Percentiles rank a stretch among this genome's conserved stretches.
Conservation (phyloP, 2,797 vertebrate genomes). For the Onychomys leucogaster region DNA sequence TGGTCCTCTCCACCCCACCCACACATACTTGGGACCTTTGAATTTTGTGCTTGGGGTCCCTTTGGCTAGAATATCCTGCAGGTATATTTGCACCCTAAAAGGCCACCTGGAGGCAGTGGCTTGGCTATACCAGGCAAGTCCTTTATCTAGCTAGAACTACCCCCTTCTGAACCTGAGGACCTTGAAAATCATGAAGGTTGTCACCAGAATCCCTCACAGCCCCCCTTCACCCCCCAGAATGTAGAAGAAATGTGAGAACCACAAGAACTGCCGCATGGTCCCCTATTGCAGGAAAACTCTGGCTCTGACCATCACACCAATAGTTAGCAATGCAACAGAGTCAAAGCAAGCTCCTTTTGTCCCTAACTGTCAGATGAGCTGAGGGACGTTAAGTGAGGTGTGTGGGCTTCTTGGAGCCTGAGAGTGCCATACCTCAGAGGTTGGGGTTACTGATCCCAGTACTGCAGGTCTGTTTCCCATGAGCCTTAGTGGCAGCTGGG, state of each 20-base stretch:
- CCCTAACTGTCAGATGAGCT: fast-evolving
- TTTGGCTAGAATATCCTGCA: background rate
- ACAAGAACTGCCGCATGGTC: background rate
- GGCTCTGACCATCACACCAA: background rate
- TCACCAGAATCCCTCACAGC: background rate
- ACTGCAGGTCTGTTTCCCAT: background rate
- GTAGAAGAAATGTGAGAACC: background rate
- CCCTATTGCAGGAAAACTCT: background rate
- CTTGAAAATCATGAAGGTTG: background rate
- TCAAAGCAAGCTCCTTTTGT: background rate
- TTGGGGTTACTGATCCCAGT: too few relatives aligned
- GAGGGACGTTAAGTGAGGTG: background rate
- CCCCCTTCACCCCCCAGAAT: too few relatives aligned
- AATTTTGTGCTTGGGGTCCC: background rate
- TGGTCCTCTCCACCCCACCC: fast-evolving
- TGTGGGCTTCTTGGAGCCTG: background rate
- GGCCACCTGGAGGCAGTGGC: background rate
- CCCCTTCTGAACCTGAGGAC: background rate
- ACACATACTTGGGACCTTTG: background rate
- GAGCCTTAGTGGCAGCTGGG: background rate
- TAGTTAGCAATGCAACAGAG: background rate
- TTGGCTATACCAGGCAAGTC: background rate
- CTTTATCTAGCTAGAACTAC: background rate
- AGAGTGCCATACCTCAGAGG: background rate
- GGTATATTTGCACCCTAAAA: background rate